A percentile compares a stretch with the other conserved stretches of the same genome.
phyloP scores from a whole-genome alignment of 2,113 vertebrate genomes.

The Syrrhaptes paradoxus region DNA sequence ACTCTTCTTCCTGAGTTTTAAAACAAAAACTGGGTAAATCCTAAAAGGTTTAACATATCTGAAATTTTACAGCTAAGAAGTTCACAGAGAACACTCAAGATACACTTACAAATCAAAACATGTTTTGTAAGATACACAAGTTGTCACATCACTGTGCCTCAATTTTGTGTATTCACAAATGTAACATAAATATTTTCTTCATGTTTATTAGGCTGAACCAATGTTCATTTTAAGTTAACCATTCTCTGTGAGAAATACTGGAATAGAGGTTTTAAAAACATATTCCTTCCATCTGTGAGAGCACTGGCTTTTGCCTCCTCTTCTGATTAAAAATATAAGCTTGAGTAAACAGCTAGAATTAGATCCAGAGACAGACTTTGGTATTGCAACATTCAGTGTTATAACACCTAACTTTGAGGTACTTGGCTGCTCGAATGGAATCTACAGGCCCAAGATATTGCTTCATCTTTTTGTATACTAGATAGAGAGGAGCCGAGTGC shows the following conservation, averaged over 20 bases:
- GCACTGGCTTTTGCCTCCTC: constrained; percentile 4
- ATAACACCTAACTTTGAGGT: constrained; percentile 5
- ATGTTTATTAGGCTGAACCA: not conserved
- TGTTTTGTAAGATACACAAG: not conserved
- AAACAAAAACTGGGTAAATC: not conserved
- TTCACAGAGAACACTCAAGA: not conserved
- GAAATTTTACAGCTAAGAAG: not conserved
- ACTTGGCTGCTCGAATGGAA: not conserved
- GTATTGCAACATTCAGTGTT: not conserved
- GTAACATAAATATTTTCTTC: not conserved
- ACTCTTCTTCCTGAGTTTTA: not conserved
- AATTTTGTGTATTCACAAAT: not conserved
- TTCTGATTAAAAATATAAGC: not conserved
- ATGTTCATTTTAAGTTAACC: not conserved
- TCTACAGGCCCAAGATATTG: not conserved
- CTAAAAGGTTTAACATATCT: not conserved
- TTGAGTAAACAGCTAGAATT: constrained; percentile 7
- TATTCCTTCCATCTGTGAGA: not conserved
- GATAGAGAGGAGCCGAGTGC: not conserved
- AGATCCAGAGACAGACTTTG: not conserved
- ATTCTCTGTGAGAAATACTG: not conserved
- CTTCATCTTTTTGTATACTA: not conserved
- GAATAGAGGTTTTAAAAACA: not conserved
- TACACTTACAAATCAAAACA: not conserved
- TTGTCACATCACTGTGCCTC: not conserved